These are phyloP conservation scores for Dorcus hopei DNA, from an alignment of 2,888 invertebrate species.

Conservation along the genomic window DNA sequence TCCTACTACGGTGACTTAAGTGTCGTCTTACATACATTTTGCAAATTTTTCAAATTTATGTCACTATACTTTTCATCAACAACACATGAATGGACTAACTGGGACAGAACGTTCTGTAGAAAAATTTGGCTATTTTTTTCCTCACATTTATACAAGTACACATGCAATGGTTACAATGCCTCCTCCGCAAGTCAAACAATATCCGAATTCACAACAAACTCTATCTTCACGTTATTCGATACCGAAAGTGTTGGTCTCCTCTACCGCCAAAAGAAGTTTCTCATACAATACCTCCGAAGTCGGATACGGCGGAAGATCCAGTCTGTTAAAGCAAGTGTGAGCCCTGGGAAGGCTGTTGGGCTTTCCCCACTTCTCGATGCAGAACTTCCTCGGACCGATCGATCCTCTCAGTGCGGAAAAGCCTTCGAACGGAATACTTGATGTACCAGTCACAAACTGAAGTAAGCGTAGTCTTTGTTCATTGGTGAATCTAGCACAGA, in stretches of 20 bases:
- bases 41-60: too few relatives aligned
- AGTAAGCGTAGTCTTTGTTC: conserved; percentile 88
- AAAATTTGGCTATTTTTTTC: too few relatives aligned
- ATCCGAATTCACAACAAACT: neutral
- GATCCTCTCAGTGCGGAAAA: conserved; percentile 93
- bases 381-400: conserved; percentile 92
- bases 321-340: conserved; percentile 96
- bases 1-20: too few relatives aligned
- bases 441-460: conserved; percentile 97
- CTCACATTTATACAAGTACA: too few relatives aligned
- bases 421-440: conserved; percentile 96
- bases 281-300: conserved; percentile 88
- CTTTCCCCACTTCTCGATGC: conserved; percentile 96
- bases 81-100: too few relatives aligned
- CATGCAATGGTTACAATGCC: too few relatives aligned
- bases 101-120: too few relatives aligned
- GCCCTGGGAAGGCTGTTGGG: conserved; percentile 91
- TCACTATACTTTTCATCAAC: too few relatives aligned
- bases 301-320: conserved; percentile 95
- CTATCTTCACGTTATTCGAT: conserved; percentile 69
- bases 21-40: too few relatives aligned
- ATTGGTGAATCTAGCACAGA: conserved; percentile 72
- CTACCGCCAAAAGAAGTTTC: conserved; percentile 88
- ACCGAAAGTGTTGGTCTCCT: conserved; percentile 94
- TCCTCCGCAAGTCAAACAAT: neutral